Evolutionary conservation across 2,113 vertebrate species (phyloP), one percentile per base, ranked within the genome.

Genomic region (Oplegnathus fasciatus): DNA sequence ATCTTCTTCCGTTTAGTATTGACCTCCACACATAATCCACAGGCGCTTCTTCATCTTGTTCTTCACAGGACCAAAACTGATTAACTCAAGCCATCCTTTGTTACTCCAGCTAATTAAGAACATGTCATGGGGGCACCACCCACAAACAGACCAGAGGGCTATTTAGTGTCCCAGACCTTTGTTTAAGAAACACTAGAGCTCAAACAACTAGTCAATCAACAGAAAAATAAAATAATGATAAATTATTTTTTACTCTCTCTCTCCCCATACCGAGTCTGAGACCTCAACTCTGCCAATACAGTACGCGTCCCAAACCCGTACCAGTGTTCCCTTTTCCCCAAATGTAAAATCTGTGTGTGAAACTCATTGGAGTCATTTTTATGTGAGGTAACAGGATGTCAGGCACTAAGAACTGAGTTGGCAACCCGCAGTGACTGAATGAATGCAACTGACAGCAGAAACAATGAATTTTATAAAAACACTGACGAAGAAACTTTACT

Each of bases 91-190:
- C 32, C 18, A 40, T 62, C 24, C 20, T 65, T 32, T 42, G 30
- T 75, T 32, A 26, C 34, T 46, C 28, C 37, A 28, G 26, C 26
- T 80, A 26, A 68, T 68, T 54, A 62, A 61, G 30, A 69, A 22
- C 14, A 61, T 5, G n/a, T 73, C 42, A 61, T 30, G 40, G 17
- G 18, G 65, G 57, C n/a, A 72, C 13, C 60, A 52, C 42, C 13
- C 37, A 55, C 20, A 57, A 54, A 57, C 60, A 65, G 7, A 61
- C 6, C 54, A 61, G 24, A n/a, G 18, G 28, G 24, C 28, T 22
- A 17, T 10, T 62, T 34, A 37, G 15, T 20, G 54, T 24, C n/a
- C 17, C 24, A 46, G 26, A 18, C 5, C 5, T n/a, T n/a, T 28
- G 17, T 58, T 44, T 60, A 30, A 77, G 48, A 42, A 42, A 17